Evolutionary conservation across 2,888 invertebrate species (phyloP).

Genomic region (Amiota communis): DNA sequence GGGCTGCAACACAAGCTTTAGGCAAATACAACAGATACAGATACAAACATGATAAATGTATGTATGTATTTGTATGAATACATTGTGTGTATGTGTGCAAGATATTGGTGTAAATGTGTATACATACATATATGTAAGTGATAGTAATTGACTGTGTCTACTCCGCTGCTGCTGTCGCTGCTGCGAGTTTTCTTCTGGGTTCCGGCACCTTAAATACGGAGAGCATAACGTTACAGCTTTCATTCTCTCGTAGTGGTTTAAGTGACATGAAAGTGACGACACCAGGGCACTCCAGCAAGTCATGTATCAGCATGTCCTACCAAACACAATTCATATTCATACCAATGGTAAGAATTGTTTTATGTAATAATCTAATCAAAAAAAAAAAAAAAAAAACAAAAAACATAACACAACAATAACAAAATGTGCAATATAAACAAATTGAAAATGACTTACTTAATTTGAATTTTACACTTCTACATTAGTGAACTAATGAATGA

Average conservation of each 20-base stretch:
- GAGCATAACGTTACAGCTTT: constrained; percentile 63
- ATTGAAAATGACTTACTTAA: neutral
- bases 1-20: too few relatives aligned
- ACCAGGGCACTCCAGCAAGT: constrained; percentile 73
- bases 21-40: too few relatives aligned
- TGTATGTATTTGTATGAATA: too few relatives aligned
- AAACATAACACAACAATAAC: constrained; percentile 3
- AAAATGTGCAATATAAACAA: constrained; percentile 14
- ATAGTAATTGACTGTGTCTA: constrained; percentile 12
- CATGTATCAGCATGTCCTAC: constrained; percentile 74
- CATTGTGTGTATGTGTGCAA: neutral
- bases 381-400: constrained; percentile 20
- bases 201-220: constrained; percentile 65
- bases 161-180: too few relatives aligned
- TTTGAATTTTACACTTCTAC: too few relatives aligned
- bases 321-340: constrained; percentile 73
- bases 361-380: constrained; percentile 31
- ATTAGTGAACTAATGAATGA: neutral
- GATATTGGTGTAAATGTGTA: neutral
- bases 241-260: constrained; percentile 74
- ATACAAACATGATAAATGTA: too few relatives aligned
- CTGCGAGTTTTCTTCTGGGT: neutral
- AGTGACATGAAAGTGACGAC: constrained; percentile 74
- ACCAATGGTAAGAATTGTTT: constrained; percentile 71
- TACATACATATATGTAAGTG: neutral